These are phyloP conservation scores for Sciaenops ocellatus DNA, from an alignment of 2,797 vertebrate genomes.

Conservation along the genomic window DNA sequence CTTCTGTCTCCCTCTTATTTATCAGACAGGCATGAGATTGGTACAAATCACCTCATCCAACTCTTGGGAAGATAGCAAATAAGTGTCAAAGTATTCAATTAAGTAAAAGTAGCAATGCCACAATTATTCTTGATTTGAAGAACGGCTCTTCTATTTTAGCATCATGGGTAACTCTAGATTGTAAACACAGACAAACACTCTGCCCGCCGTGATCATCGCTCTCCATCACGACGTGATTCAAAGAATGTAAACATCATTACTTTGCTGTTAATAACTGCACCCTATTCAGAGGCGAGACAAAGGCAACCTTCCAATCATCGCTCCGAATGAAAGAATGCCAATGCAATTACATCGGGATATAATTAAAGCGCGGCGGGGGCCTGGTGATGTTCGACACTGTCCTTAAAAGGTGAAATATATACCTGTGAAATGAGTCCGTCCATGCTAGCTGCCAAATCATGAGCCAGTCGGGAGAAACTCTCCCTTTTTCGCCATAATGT, in stretches of 20 bases:
- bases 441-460: background rate
- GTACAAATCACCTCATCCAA: too few relatives aligned
- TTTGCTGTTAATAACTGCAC: constrained; percentile 7
- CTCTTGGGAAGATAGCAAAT: too few relatives aligned
- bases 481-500: constrained; percentile 22
- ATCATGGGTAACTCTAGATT: background rate
- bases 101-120: background rate
- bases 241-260: constrained; percentile 25
- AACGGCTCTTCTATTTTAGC: background rate
- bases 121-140: too few relatives aligned
- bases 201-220: background rate
- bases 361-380: background rate
- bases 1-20: too few relatives aligned
- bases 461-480: background rate
- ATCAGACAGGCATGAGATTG: too few relatives aligned
- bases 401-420: background rate
- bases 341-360: background rate
- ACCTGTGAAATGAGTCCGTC: background rate
- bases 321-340: constrained; percentile 4
- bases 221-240: background rate
- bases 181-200: constrained; percentile 11
- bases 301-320: background rate
- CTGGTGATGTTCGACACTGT: background rate
- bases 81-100: background rate
- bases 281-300: background rate